These are phyloP conservation scores for Proterorhinus semilunaris DNA, from an alignment of 2,113 vertebrate genomes.

Conservation along the genomic window DNA sequence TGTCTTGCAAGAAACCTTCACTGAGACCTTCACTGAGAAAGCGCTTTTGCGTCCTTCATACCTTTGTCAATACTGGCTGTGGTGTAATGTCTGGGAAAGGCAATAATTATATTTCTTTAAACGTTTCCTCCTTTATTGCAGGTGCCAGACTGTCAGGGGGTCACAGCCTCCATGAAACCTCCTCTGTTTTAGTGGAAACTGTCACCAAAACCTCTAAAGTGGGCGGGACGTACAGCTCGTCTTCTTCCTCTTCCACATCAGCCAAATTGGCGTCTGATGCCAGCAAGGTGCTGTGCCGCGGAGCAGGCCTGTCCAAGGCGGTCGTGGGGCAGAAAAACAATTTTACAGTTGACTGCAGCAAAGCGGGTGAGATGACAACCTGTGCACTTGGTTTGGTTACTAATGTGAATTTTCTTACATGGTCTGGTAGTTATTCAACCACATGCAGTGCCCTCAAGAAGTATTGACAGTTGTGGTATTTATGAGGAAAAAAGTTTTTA, in stretches of 20 bases:
- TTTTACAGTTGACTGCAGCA: conserved; percentile 93
- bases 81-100: conserved; percentile 39
- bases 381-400: neutral
- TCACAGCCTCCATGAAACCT: conserved; percentile 95
- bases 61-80: conserved; percentile 25
- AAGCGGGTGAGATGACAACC: conserved; percentile 81
- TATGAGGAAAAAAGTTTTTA: no score
- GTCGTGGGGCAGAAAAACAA: conserved; percentile 91
- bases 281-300: conserved; percentile 89
- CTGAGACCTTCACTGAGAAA: conserved; percentile 10
- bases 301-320: conserved; percentile 83
- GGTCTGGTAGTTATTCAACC: neutral
- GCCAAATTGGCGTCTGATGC: conserved; percentile 87
- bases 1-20: conserved; percentile 10
- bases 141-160: conserved; percentile 89
- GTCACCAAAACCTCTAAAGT: conserved; percentile 84
- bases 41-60: conserved; percentile 20
- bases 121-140: conserved; percentile 41
- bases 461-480: no score
- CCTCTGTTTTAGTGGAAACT: conserved; percentile 90
- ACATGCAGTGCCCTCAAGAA: no score
- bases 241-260: conserved; percentile 59
- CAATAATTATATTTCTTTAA: conserved; percentile 24
- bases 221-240: conserved; percentile 79
- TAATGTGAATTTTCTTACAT: conserved; percentile 4